Percentiles rank a stretch among this genome's conserved stretches.
Conservation (phyloP, 2,888 invertebrate genomes). For the Lycaena phlaeas region DNA sequence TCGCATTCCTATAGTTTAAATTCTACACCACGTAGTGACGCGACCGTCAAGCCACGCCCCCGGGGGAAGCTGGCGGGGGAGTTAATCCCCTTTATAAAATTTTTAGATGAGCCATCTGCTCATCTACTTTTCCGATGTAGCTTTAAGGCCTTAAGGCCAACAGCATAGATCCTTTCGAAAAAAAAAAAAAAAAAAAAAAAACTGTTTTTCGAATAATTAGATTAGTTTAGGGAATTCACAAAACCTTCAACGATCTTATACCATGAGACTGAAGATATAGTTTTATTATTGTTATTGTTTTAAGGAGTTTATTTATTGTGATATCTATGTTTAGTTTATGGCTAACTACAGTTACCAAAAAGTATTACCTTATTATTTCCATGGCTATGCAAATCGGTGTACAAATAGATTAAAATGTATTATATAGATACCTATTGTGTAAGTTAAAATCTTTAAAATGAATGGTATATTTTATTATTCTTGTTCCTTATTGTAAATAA, state of each 20-base stretch:
- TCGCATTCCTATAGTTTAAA: too few relatives aligned
- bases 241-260: slow-evolving; percentile 30
- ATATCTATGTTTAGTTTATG: slow-evolving; percentile 38
- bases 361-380: slow-evolving; percentile 61
- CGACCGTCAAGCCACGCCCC: too few relatives aligned
- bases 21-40: too few relatives aligned
- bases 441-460: slow-evolving; percentile 15
- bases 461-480: slow-evolving; percentile 15
- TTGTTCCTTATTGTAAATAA: slow-evolving; percentile 47
- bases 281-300: slow-evolving; percentile 59
- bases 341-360: slow-evolving; percentile 67
- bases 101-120: too few relatives aligned
- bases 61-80: too few relatives aligned
- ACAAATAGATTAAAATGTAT: slow-evolving; percentile 2
- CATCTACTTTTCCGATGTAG: too few relatives aligned
- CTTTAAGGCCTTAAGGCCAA: too few relatives aligned
- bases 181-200: too few relatives aligned
- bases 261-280: slow-evolving; percentile 60
- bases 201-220: neutral
- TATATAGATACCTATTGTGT: slow-evolving; percentile 7
- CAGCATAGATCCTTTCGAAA: too few relatives aligned
- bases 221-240: neutral
- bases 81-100: too few relatives aligned
- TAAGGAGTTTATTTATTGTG: slow-evolving; percentile 66
- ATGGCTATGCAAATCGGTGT: slow-evolving; percentile 5